Evolutionary conservation across 2,113 vertebrate genomes (phyloP).

Genomic region (Pterocles burchelli): DNA sequence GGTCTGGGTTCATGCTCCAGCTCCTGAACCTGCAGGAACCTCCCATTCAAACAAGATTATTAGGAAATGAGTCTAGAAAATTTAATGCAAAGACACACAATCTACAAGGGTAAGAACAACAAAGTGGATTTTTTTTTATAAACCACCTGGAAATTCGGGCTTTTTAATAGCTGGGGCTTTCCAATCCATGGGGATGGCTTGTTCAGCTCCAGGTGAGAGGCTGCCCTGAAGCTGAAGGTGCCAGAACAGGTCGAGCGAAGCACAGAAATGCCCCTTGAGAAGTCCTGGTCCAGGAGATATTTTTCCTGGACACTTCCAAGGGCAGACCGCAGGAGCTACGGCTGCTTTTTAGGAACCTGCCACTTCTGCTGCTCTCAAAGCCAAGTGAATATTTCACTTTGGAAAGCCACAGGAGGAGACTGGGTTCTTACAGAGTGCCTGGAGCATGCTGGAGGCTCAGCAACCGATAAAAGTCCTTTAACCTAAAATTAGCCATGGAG

Average conservation of each 20-base stretch:
- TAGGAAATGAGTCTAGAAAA: background rate
- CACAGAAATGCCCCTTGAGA: background rate
- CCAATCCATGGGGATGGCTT: background rate
- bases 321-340: rapidly evolving
- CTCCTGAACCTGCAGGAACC: background rate
- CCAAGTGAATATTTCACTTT: background rate
- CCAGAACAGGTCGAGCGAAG: background rate
- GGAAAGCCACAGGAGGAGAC: background rate
- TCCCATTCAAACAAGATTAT: background rate
- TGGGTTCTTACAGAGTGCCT: background rate
- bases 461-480: background rate
- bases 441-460: background rate
- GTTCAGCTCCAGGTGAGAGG: background rate
- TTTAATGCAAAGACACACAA: background rate
- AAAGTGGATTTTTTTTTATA: background rate
- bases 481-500: background rate
- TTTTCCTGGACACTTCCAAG: background rate
- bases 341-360: background rate
- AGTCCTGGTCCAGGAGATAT: background rate
- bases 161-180: background rate
- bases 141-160: background rate
- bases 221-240: background rate
- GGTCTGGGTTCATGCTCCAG: background rate
- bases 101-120: background rate
- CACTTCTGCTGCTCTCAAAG: background rate